phyloP scores from a whole-genome alignment of 2,888 invertebrate genomes.

The Caenorhabditis angaria region DNA sequence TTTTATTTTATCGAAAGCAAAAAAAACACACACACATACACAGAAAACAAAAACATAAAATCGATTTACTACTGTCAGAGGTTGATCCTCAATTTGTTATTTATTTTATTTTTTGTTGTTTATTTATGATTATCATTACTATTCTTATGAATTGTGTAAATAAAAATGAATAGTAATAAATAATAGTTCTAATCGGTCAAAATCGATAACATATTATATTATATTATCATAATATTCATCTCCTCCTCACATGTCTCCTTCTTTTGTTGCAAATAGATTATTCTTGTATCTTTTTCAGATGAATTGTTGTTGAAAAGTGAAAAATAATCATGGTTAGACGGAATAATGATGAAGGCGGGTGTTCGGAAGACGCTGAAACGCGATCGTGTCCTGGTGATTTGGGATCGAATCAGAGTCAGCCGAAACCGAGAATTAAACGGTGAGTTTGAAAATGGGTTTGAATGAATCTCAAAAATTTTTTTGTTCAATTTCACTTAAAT shows the following conservation, averaged over 20 bases:
- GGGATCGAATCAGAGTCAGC: conserved; percentile 41
- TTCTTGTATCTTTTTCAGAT: conserved; percentile 26
- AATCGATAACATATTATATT: neutral
- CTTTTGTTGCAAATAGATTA: conserved; percentile 1
- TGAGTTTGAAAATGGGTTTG: conserved; percentile 3
- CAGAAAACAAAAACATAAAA: too few relatives aligned
- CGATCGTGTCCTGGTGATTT: conserved; percentile 69
- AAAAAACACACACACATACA: too few relatives aligned
- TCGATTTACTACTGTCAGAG: neutral
- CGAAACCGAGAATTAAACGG: conserved; percentile 44
- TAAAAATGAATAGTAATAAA: too few relatives aligned
- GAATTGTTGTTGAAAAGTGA: conserved; percentile 24
- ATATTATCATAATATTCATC: neutral
- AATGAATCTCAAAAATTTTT: neutral
- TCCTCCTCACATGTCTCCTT: conserved; percentile 10
- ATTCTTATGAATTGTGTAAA: too few relatives aligned
- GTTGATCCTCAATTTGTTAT: neutral
- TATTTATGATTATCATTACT: conserved; percentile 1
- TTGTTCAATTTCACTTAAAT: neutral
- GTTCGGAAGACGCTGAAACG: conserved; percentile 60
- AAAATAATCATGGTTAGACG: neutral
- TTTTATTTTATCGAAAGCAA: too few relatives aligned
- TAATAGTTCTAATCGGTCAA: neutral
- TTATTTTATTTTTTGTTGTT: neutral
- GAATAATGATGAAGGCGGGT: conserved; percentile 26